Percentiles rank a stretch among this genome's conserved stretches.
These are phyloP conservation scores for Pandemis cinnamomeana DNA, from an alignment of 2,888 invertebrate species.

Conservation along the genomic window DNA sequence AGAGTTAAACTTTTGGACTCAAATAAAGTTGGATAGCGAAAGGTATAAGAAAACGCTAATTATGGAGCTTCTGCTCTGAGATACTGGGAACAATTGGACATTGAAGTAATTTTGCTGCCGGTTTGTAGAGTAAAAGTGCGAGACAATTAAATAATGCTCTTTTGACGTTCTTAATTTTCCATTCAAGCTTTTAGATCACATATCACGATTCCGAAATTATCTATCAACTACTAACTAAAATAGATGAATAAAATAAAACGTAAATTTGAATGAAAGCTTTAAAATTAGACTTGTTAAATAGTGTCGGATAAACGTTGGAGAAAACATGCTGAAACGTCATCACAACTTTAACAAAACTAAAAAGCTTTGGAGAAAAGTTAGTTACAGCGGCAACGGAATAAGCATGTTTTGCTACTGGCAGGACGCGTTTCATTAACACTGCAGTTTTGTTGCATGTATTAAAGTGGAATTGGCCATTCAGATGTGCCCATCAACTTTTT, in stretches of 20 bases:
- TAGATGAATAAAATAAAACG: too few relatives aligned
- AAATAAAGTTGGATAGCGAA: conserved; percentile 43
- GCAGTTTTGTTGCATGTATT: conserved; percentile 22
- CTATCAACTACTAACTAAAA: too few relatives aligned
- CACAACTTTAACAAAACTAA: not conserved
- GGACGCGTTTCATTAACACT: conserved; percentile 14
- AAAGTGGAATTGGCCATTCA: conserved; percentile 54
- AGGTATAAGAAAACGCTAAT: conserved; percentile 35
- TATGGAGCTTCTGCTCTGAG: conserved; percentile 44
- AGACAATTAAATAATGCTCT: conserved; percentile 46
- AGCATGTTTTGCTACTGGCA: not conserved
- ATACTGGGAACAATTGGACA: conserved; percentile 47
- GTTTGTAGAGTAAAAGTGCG: conserved; percentile 42
- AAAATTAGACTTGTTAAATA: too few relatives aligned
- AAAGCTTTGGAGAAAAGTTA: not conserved
- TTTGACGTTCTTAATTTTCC: too few relatives aligned
- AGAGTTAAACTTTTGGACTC: conserved; percentile 23
- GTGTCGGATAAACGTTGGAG: too few relatives aligned
- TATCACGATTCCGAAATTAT: too few relatives aligned
- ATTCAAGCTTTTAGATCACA: too few relatives aligned
- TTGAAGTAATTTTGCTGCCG: conserved; percentile 48
- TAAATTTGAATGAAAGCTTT: not conserved
- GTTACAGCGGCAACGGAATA: not conserved
- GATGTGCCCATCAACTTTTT: conserved; percentile 67
- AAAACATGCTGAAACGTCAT: not conserved